Evolutionary conservation across 2,113 vertebrate species (phyloP), one percentile per base, ranked within the genome.

Genomic region (Apeltes quadracus): DNA sequence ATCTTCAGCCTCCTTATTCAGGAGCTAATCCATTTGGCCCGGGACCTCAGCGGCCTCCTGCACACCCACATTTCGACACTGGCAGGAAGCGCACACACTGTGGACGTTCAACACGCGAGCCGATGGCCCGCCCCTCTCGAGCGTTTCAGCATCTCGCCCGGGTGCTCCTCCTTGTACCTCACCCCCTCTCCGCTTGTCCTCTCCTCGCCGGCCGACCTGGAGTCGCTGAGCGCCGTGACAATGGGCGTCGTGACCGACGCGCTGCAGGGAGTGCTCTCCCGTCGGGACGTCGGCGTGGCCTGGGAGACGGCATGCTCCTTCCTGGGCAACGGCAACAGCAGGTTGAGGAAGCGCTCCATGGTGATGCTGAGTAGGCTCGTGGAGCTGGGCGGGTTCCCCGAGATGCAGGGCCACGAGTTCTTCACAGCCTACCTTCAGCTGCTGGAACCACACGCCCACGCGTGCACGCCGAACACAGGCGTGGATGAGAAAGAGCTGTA

Each of bases 281-380:
- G 88, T 62, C 93, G 75, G 22, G 94, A 96, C 34, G 87, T 96
- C 68, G 84, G 75, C 12, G 62, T 89, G 18, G 91, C 95, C 3
- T 98, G 96, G 97, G 94, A 89, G 1, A 91, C 93, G 36, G 93
- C 96, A 5, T 98, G 97, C 59, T 93, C 90, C 8, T 27, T 97
- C 22, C 83, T 98, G 27, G 87, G 94, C 3, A 91, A 93, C 12
- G 95, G 96, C 38, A 93, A 87, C 84, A 79, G 79, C 20, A 91
- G 90, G 81, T 84, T 96, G 67, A 95, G 92, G 90, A 87, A 78
- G 23, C 78, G 91, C 44, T 85, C 94, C 69, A 77, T 98, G 85
- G 89, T 73, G 48, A 91, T 95, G 90, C 69, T 97, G 76, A 92
- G 93, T 57, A 87, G 87, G 58, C 78, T 97, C 44, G 93, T 96